Base-by-base conservation (phyloP, 2,797 vertebrate species). In the Danio kyathit region DNA sequence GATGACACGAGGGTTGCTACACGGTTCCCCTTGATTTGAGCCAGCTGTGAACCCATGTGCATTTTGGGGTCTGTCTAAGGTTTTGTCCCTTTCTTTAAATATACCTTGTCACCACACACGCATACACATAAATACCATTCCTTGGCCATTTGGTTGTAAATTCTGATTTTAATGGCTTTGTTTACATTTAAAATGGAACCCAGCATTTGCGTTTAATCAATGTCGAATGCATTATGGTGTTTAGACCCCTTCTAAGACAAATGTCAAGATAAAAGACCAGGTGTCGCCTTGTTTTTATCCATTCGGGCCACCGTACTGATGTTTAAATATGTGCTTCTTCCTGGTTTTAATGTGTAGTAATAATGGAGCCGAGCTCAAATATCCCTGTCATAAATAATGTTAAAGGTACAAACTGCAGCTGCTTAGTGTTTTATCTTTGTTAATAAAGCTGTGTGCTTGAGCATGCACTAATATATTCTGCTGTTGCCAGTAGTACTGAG, bases 1-100 rank as follows among this genome's bases (percentile, higher is more conserved):
- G 79, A 90, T 85, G 89, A 89, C 85, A 88, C 85, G 84, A 85
- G 79, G 69, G 60, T 69, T 75, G 78, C 82, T 51, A 48, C 84
- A 82, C 56, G 65, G 69, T 71, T 71, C 46, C 60, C 13, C 38
- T 71, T 87, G 92, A 93, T 90, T 82, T 85, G 88, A 93, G 90
- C 88, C 91, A 92, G 85, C 86, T 93, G 92, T 87, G 78, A 81
- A 66, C 76, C 80, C 59, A 71, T 29, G 77, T 85, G 82, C 65
- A 69, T 80, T 87, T 84, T 79, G 56, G 56, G 19, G 38, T 84
- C 66, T 86, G 80, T 74, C 52, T 44, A 17, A 75, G 67, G 73
- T 80, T 82, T 70, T 79, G 67, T 79, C 66, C 71, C 75, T 17
- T 46, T 56, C 80, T 29, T 29, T 80, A 61, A 65, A 83, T 61